Conservation (phyloP, 2,797 vertebrate genomes). For the Neosilurus hyrtlii region DNA sequence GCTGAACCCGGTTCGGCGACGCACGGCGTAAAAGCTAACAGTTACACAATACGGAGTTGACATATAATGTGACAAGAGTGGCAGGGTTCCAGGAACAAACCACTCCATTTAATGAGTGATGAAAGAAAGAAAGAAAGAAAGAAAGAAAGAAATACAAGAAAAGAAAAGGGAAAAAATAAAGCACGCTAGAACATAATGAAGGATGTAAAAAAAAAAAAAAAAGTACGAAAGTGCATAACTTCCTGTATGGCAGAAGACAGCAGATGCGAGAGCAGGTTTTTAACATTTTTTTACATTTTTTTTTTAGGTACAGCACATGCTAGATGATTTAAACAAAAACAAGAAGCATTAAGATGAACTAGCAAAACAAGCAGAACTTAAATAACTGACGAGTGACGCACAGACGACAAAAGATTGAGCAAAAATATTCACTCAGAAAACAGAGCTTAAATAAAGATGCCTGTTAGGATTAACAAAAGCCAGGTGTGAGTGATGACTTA, state of each 20-base stretch:
- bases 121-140: not conserved
- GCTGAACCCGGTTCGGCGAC: conserved; percentile 17
- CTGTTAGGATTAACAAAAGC: no score
- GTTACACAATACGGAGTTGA: conserved; percentile 34
- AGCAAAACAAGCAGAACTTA: no score
- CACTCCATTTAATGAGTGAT: conserved; percentile 13
- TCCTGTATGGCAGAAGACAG: no score
- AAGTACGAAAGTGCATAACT: not conserved
- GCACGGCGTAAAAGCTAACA: conserved; percentile 31
- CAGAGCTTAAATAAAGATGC: no score
- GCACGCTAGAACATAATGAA: not conserved
- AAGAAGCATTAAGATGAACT: not conserved
- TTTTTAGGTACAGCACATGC: no score
- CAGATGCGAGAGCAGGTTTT: no score
- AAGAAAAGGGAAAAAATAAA: not conserved
- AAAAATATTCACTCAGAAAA: not conserved
- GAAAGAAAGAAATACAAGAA: not conserved
- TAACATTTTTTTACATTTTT: no score
- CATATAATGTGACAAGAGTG: conserved; percentile 7
- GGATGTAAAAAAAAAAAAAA: not conserved
- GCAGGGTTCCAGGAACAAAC: conserved; percentile 24
- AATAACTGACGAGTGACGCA: no score
- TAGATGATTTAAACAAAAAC: no score
- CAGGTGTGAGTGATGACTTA: no score
- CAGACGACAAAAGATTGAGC: not conserved